phyloP scores from a whole-genome alignment of 2,888 invertebrate species.

The Glyphotaelius pellucidus region DNA sequence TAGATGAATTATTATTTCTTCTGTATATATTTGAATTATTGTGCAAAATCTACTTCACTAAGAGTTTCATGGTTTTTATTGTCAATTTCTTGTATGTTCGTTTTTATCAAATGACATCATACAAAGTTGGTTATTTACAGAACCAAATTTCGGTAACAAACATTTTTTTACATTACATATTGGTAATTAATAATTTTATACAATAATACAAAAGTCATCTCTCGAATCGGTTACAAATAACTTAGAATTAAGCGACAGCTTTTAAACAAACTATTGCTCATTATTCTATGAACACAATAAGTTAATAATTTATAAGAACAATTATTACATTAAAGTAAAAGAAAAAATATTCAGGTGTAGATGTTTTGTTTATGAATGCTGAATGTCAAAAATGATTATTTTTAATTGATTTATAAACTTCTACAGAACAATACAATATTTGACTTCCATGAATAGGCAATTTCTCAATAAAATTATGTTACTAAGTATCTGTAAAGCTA shows the following conservation, averaged over 20 bases:
- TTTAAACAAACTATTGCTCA: constrained; percentile 30
- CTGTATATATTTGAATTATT: neutral
- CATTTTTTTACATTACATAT: neutral
- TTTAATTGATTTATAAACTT: neutral
- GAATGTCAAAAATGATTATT: neutral
- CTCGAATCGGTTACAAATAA: neutral
- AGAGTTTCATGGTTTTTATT: constrained; percentile 19
- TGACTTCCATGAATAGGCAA: neutral
- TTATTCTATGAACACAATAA: constrained; percentile 44
- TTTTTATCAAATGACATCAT: constrained; percentile 16
- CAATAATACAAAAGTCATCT: neutral
- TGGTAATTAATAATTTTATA: constrained; percentile 2
- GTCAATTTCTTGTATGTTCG: constrained; percentile 34
- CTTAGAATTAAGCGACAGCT: neutral
- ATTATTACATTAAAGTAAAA: neutral
- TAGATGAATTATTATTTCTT: neutral
- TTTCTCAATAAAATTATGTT: neutral
- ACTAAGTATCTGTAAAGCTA: too few species aligned
- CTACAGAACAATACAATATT: neutral
- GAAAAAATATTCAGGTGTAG: neutral
- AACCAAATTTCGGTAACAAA: neutral
- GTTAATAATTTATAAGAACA: constrained; percentile 22
- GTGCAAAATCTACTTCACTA: constrained; percentile 21
- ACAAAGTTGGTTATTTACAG: neutral
- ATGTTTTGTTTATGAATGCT: neutral